Evolutionary conservation across 2,888 invertebrate species (phyloP), one percentile per base, ranked within the genome.

Genomic region (Sicus ferrugineus): DNA sequence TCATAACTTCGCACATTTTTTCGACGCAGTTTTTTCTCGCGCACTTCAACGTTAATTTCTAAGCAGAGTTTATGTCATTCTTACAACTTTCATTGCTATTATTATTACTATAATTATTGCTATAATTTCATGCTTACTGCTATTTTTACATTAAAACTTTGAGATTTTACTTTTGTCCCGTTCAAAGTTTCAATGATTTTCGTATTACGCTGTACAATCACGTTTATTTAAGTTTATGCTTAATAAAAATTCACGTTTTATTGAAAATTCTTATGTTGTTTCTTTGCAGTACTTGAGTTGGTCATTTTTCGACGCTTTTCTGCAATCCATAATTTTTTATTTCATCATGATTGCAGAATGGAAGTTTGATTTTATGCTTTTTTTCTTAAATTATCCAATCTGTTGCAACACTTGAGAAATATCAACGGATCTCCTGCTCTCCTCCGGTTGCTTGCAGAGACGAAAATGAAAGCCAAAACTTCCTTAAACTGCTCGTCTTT

Each of bases 221-320:
- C 73, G 71, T 61, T 70, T 67, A 73, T 68, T 72, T 68, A 74
- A n/a, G n/a, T n/a, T 75, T 75, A 76, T 76, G 74, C 74, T 77
- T 72, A 75, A 75, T 76, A 75, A 67, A 61, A 61, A 61, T 67
- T 67, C 50, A 75, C 74, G 71, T 75, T 70, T 72, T 72, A 72
- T 72, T 71, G 75, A 80, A 73, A 76, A 74, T 75, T 63, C 14
- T 71, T 28, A 66, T n/a, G 63, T 5, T 6, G n/a, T n/a, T 9
- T 42, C 42, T 42, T 42, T 42, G 16, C 4, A n/a, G 67, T n/a
- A 30, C n/a, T 23, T n/a, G n/a, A n/a, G n/a, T n/a, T n/a, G n/a
- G n/a, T n/a, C 42, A 50, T 70, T 67, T n/a, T 52, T 67, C 46
- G 26, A 65, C 30, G 28, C 58, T 69, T 63, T 69, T 69, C 52